Evolutionary conservation across 1,140 invertebrate genomes (phyloP), one percentile per base, ranked within the genome.

Genomic region (Penaeus vannamei): DNA sequence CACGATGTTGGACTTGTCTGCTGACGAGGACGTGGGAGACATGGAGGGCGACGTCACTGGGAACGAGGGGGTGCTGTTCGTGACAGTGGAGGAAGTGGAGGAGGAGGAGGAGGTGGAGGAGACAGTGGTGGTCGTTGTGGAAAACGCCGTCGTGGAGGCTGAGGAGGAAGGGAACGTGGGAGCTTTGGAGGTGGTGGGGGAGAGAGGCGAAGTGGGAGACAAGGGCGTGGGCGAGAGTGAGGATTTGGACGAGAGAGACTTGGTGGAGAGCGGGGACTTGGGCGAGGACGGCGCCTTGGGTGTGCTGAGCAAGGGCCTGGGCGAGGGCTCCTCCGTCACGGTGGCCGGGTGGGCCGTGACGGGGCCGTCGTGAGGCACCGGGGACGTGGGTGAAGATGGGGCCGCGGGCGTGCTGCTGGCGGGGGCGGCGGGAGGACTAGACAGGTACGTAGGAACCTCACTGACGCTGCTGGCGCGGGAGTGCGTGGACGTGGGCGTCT

Each of bases 1-100:
- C 20, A 90, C 76, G 26, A 90, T 87, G 42, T 84, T 84, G 64
- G 26, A n/a, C 72, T 79, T 69, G 46, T 84, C 64, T 7, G 64
- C 82, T 60, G 91, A 61, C 26, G 53, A 20, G 2, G 86, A 81
- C 32, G 81, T 26, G 93, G 93, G 82, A 93, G 93, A 72, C 89
- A 84, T 87, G 90, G 76, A 90, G 86, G 81, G 82, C 19, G 81
- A 87, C n/a, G 90, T 80, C 29, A 86, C 46, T 20, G 82, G 69
- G n/a, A 76, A 83, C 14, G 87, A 42, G n/a, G 80, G 64, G n/a
- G 84, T 22, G 46, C 81, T 62, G 64, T 64, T 82, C 26, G 29
- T 87, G 29, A 69, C 36, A 22, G 84, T 46, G 36, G 80, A 32
- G 26, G 82, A 22, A n/a, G 87, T 17, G 23, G 36, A 46, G n/a